Evolutionary conservation across 1,140 invertebrate species (phyloP).

Genomic region (Sinella curviseta): DNA sequence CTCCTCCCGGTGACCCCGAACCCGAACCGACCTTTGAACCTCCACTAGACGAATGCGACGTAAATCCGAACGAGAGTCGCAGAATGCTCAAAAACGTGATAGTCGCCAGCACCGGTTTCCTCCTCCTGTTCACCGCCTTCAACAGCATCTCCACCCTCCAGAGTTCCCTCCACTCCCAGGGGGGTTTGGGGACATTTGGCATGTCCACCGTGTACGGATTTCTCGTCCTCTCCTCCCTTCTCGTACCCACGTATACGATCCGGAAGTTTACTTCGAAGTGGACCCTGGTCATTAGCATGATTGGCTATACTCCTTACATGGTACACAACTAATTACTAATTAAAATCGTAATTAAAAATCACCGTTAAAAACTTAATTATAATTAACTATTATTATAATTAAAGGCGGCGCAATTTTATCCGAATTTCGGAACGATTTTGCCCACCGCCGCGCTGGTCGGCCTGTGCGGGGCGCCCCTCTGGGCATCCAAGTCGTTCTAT

Average conservation of each 20-base stretch:
- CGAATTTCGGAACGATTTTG: slow-evolving; percentile 84
- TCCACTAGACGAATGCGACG: too few relatives aligned
- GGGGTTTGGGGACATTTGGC: slow-evolving; percentile 79
- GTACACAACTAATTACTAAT: too few relatives aligned
- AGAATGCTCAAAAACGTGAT: slow-evolving; percentile 31
- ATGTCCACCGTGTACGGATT: slow-evolving; percentile 84
- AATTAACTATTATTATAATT: too few relatives aligned
- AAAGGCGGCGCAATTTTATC: slow-evolving; percentile 87
- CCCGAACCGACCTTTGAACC: too few relatives aligned
- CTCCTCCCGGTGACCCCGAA: too few relatives aligned
- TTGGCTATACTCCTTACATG: slow-evolving; percentile 93
- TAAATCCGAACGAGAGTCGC: too few relatives aligned
- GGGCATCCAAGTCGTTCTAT: slow-evolving; percentile 94
- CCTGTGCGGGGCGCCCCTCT: slow-evolving; percentile 89
- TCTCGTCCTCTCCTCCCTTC: slow-evolving; percentile 86
- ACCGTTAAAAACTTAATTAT: too few relatives aligned
- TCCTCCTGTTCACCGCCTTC: slow-evolving; percentile 30
- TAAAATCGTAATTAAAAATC: too few relatives aligned
- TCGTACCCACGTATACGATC: slow-evolving; percentile 86
- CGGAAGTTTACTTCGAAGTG: slow-evolving; percentile 90
- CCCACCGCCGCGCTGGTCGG: slow-evolving; percentile 87
- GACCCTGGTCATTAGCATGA: slow-evolving; percentile 86
- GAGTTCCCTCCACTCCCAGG: slow-evolving; percentile 51
- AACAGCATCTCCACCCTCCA: slow-evolving; percentile 31
- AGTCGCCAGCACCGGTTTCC: slow-evolving; percentile 31